Evolutionary conservation across 2,888 invertebrate genomes (phyloP), one percentile per base, ranked within the genome.

Genomic region (Nomada ruficornis): DNA sequence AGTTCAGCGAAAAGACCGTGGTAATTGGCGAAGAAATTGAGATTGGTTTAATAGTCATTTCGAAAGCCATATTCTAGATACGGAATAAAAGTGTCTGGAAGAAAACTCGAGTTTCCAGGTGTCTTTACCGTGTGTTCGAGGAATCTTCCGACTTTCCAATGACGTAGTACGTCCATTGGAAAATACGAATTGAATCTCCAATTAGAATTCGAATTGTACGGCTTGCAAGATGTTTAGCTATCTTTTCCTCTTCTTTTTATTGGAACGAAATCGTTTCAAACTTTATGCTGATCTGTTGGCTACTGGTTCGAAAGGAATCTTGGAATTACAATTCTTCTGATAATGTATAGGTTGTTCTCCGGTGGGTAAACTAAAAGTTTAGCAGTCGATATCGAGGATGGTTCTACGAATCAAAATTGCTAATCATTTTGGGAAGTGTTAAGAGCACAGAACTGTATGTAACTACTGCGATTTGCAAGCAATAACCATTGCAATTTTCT

Each of bases 151-250:
- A 73, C 50, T 64, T 60, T 18, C 11, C 0, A 23, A 4, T 57
- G 64, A 70, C 68, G 26, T 26, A 11, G 29, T 0, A 10, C 15
- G 13, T 4, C 18, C 4, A 44, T 13, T 2, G 13, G 18, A n/a
- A 67, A 69, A 55, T 50, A 82, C 73, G 68, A 80, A 77, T 80
- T 44, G 47, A 26, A 62, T 60, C 62, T 81, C 80, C 79, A 65
- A 79, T 81, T 69, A 60, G 44, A 50, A 13, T 18, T 44, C 26
- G 15, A 36, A 2, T 20, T 15, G 23, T 18, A 52, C 20, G n/a
- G 15, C 11, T 54, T 0, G 26, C 20, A 10, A 18, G 15, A 52
- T 15, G 23, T 57, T 50, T 18, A 5, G 18, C n/a, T 0, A 67
- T 52, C 36, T 68, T 50, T n/a, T 3, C 3, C 4, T n/a, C 15